Evolutionary conservation across 2,797 vertebrate genomes (phyloP).

Genomic region (Atherinosoma microstoma): DNA sequence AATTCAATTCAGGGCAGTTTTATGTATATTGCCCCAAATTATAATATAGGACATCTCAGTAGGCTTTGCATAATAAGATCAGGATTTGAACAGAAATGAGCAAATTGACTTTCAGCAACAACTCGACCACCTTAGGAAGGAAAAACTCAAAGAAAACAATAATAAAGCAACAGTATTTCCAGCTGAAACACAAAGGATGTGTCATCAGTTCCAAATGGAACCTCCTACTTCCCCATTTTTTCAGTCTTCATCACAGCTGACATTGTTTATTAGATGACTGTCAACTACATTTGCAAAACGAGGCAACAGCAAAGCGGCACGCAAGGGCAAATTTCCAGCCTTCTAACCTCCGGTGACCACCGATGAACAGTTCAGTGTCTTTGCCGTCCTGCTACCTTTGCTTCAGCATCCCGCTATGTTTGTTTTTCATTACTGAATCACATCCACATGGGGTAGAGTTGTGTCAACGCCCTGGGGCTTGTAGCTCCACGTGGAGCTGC

Average conservation of each 20-base stretch:
- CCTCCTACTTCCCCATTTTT: not conserved
- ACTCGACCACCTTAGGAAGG: not conserved
- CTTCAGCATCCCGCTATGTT: constrained; percentile 24
- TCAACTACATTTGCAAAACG: not conserved
- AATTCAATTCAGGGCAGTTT: not conserved
- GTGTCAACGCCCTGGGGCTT: constrained; percentile 38
- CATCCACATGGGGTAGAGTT: constrained; percentile 35
- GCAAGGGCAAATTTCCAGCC: not conserved
- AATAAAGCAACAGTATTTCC: not conserved
- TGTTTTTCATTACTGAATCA: constrained; percentile 55
- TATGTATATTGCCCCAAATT: not conserved
- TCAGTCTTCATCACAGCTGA: not conserved
- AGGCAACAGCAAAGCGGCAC: not conserved
- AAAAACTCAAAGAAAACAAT: not conserved
- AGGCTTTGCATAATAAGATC: not conserved
- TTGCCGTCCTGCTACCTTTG: constrained; percentile 27
- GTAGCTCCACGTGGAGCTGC: constrained; percentile 30
- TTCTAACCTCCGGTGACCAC: not conserved
- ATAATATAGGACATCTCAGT: not conserved
- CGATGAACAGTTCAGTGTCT: not conserved
- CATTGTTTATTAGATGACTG: not conserved
- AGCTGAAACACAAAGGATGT: not conserved
- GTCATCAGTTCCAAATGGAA: not conserved
- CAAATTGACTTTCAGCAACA: not conserved
- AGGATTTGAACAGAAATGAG: not conserved